Conservation (phyloP, 2,888 invertebrate genomes). For the Furcula furcula region DNA sequence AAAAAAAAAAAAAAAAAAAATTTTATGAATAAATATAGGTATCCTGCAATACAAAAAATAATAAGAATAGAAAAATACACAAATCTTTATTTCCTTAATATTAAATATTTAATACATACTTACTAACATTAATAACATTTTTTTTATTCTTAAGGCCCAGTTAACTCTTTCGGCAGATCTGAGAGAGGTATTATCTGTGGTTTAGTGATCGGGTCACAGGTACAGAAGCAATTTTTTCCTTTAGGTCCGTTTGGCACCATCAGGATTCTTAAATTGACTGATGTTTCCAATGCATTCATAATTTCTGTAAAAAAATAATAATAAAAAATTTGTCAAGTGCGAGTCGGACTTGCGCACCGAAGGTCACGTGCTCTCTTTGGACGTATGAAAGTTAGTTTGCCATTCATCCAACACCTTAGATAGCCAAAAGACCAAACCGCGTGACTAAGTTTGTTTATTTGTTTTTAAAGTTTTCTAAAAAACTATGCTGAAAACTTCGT, state of each 20-base stretch:
- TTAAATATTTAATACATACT: no score
- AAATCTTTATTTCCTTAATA: slow-evolving; percentile 6
- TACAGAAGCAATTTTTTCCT: slow-evolving; percentile 53
- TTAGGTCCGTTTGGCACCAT: slow-evolving; percentile 44
- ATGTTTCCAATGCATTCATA: slow-evolving; percentile 43
- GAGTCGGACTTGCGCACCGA: no score
- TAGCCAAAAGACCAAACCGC: no score
- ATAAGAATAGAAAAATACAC: slow-evolving; percentile 4
- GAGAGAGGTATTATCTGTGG: slow-evolving; percentile 41
- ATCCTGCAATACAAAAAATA: background rate
- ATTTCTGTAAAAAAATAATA: slow-evolving; percentile 45
- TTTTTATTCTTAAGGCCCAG: slow-evolving; percentile 3
- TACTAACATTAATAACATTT: no score
- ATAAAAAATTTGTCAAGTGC: no score
- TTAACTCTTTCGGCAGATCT: slow-evolving; percentile 22
- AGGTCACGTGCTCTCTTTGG: no score
- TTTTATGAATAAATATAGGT: slow-evolving; percentile 5
- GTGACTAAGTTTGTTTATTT: no score
- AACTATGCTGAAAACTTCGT: no score
- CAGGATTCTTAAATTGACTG: slow-evolving; percentile 44
- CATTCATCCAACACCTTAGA: no score
- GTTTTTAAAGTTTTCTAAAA: no score
- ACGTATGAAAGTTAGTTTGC: no score
- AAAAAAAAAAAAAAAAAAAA: slow-evolving; percentile 7
- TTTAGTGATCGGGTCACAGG: slow-evolving; percentile 36